These are phyloP conservation scores for Xiphorhynchus erythropygius DNA, from an alignment of 2,797 vertebrate genomes.

Conservation along the genomic window DNA sequence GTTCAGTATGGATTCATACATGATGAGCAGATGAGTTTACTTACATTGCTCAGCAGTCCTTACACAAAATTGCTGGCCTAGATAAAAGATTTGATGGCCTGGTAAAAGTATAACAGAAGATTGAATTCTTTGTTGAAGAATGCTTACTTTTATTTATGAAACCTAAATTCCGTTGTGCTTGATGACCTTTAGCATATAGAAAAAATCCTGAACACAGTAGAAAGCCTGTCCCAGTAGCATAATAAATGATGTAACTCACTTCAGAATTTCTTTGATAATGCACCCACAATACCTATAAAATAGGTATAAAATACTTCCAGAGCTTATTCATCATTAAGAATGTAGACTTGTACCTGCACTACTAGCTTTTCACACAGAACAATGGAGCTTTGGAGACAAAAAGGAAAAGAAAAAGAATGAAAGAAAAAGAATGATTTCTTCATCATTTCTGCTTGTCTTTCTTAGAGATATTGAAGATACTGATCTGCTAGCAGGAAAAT, in stretches of 20 bases:
- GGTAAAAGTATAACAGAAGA: not conserved
- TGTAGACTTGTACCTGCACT: not conserved
- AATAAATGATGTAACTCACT: not conserved
- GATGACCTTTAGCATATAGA: not conserved
- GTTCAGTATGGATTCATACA: not conserved
- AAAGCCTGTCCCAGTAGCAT: not conserved
- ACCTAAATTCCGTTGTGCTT: not conserved
- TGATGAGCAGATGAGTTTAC: not conserved
- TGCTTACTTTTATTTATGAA: not conserved
- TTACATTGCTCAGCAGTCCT: not conserved
- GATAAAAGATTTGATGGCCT: not conserved
- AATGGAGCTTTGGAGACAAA: not conserved
- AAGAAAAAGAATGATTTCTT: not conserved
- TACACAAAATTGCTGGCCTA: not conserved
- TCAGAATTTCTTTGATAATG: not conserved
- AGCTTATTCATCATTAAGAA: not conserved
- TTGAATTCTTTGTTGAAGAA: not conserved
- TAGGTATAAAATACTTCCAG: not conserved
- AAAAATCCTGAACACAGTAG: not conserved
- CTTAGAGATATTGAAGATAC: not conserved
- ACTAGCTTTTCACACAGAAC: not conserved
- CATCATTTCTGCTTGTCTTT: not conserved
- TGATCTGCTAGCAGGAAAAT: not conserved
- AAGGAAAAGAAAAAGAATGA: not conserved
- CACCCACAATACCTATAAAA: not conserved